Base-by-base conservation (phyloP, 2,888 invertebrate species). In the Cheiracanthium punctorium region DNA sequence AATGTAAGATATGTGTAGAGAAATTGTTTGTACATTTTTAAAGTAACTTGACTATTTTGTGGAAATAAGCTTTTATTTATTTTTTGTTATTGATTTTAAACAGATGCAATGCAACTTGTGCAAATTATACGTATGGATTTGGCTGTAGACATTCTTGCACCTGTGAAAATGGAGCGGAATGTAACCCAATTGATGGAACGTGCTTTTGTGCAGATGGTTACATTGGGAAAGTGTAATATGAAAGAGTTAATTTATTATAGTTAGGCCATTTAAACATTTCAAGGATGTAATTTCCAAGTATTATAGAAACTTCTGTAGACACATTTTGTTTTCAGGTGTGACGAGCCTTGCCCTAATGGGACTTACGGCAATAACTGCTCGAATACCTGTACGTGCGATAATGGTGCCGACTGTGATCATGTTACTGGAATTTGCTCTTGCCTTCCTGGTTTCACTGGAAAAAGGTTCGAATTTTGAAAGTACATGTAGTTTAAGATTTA, bases 371-470 rank as follows among this genome's bases (percentile, higher is more conserved):
- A 37, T 33, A 29, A 79, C 12, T 79, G 79, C n/a, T 12, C 20
- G 1, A 17, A 33, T 14, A 70, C 7, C 0, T 79, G 79, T n/a
- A 8, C 24, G 0, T 79, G 79, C n/a, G 12, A 37, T 20, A 32
- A 79, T 48, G 33, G 37, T 12, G 52, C 29, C 5, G 10, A 29
- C 0, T 79, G 79, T 5, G 33, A 37, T 28, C 33, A 43, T 20
- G 29, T 71, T n/a, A 24, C 70, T 17, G 79, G 79, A 24, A 43
- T 29, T 24, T 79, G 79, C 37, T 24, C 24, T 37, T 79, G 79
- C 28, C 24, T 52, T 4, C 24, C 58, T 10, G 79, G 79, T 37
- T n/a, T n/a, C n/a, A n/a, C n/a, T n/a, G n/a, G n/a, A n/a, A n/a
- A n/a, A n/a, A n/a, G n/a, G n/a, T n/a, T n/a, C n/a, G n/a, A n/a